phyloP scores from a whole-genome alignment of 2,797 vertebrate species.

The Oophaga sylvatica region DNA sequence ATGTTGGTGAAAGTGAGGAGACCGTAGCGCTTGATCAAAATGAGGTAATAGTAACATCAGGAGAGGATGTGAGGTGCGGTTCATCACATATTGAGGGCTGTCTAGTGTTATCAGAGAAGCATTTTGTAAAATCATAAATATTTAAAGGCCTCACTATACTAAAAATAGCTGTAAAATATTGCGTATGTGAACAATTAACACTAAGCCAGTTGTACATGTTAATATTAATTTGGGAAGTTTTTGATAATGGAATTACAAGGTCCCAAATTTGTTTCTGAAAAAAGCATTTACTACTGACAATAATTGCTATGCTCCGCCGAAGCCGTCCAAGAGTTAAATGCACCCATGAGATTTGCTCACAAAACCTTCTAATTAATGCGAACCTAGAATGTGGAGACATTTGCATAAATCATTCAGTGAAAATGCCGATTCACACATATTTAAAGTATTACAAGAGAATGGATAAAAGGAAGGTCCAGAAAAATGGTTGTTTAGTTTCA shows the following conservation, averaged over 20 bases:
- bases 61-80: no score
- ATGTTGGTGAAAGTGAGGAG: no score
- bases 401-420: slow-evolving; percentile 57
- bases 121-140: background rate
- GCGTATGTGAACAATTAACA: background rate
- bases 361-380: slow-evolving; percentile 51
- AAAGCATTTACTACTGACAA: slow-evolving; percentile 25
- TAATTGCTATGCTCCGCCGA: slow-evolving; percentile 32
- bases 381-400: slow-evolving; percentile 37
- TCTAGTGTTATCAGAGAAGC: background rate
- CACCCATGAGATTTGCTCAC: slow-evolving; percentile 51
- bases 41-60: no score
- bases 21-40: no score
- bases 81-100: no score
- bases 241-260: slow-evolving; percentile 45
- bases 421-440: slow-evolving; percentile 51
- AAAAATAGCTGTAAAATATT: background rate
- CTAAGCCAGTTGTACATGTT: background rate
- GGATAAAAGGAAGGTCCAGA: background rate
- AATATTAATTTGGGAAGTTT: slow-evolving; percentile 25
- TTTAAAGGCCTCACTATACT: background rate
- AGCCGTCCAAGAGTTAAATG: slow-evolving; percentile 55
- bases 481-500: background rate
- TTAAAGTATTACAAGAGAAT: background rate
- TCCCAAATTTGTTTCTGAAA: slow-evolving; percentile 40